Conservation (phyloP, 2,113 vertebrate genomes). For the Mormyrus iriodes region DNA sequence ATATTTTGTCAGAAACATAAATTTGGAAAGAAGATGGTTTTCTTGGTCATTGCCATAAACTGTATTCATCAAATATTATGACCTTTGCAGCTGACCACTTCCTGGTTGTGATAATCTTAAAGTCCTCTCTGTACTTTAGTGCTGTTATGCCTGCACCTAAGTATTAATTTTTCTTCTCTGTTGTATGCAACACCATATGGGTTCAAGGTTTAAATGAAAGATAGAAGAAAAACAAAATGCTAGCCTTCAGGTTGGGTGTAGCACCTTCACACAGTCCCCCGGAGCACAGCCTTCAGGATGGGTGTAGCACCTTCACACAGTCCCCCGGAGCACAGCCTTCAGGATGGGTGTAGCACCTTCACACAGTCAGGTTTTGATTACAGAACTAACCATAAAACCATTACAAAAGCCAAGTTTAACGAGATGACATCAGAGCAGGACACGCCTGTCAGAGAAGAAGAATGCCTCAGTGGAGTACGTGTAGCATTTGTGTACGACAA, state of each 20-base stretch:
- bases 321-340: not conserved
- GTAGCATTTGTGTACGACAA: not conserved
- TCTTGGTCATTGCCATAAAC: not conserved
- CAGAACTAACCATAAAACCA: not conserved
- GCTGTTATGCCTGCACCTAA: not conserved
- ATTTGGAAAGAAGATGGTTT: not conserved
- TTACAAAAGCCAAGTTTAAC: not conserved
- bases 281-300: not conserved
- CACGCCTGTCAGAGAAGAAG: not conserved
- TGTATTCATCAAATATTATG: not conserved
- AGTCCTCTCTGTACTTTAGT: not conserved
- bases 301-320: not conserved
- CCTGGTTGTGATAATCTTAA: not conserved
- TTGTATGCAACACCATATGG: not conserved
- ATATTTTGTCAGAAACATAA: not conserved
- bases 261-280: not conserved
- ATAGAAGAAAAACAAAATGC: not conserved
- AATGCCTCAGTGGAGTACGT: not conserved
- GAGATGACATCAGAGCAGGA: not conserved
- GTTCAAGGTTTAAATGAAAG: not conserved
- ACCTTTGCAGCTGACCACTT: not conserved
- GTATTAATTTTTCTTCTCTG: not conserved
- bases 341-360: not conserved
- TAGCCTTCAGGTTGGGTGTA: not conserved
- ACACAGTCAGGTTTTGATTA: not conserved